Evolutionary conservation across 2,113 vertebrate species (phyloP).

Genomic region (Amia ocellicauda): DNA sequence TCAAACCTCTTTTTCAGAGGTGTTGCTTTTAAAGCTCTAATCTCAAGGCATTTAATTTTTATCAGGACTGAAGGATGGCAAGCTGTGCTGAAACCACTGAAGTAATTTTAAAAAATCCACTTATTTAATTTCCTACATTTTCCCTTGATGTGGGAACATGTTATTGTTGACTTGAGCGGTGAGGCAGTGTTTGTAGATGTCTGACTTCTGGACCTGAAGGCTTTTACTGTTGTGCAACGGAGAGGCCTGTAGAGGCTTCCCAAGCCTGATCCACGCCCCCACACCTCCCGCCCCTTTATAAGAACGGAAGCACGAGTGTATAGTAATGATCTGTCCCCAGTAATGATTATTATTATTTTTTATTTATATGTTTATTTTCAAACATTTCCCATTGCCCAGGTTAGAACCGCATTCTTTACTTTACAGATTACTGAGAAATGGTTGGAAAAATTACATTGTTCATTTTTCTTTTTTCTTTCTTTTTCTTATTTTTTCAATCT

Average conservation of each 20-base stretch:
- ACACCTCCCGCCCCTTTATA: too few species aligned
- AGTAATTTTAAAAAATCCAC: conserved; percentile 20
- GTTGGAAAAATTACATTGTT: too few species aligned
- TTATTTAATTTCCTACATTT: conserved; percentile 43
- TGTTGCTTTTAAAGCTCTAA: conserved; percentile 38
- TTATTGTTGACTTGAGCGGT: conserved; percentile 51
- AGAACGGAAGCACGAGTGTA: too few species aligned
- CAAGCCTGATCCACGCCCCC: neutral
- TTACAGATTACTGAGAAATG: too few species aligned
- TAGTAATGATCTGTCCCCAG: neutral
- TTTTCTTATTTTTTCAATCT: too few species aligned
- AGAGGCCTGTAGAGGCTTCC: too few species aligned
- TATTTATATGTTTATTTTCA: too few species aligned
- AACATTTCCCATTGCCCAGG: too few species aligned
- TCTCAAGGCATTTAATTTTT: conserved; percentile 35
- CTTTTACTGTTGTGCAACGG: neutral
- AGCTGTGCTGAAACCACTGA: conserved; percentile 45
- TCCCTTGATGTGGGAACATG: conserved; percentile 49
- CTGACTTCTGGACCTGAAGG: conserved; percentile 15
- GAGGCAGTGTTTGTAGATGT: conserved; percentile 19
- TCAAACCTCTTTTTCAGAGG: conserved; percentile 31
- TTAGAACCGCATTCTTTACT: too few species aligned
- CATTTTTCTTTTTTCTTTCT: too few species aligned
- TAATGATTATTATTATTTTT: neutral
- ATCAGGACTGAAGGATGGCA: conserved; percentile 42